Percentiles rank a stretch among this genome's conserved stretches.
Evolutionary conservation across 2,113 vertebrate species (phyloP).

Genomic region (Mus spicilegus): DNA sequence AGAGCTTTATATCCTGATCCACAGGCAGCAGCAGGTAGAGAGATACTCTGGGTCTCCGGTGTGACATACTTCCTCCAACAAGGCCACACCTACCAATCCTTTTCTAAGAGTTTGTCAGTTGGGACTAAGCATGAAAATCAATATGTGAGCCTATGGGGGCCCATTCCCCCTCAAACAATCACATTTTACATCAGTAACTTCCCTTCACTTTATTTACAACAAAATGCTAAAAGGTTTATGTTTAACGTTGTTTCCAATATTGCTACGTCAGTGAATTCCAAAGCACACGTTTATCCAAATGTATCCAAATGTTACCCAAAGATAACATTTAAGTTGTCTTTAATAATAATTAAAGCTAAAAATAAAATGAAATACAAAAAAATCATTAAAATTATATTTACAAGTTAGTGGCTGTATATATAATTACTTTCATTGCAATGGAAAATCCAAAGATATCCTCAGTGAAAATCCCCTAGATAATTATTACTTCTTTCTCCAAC

Average conservation of each 20-base stretch:
- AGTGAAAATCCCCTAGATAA: constrained; percentile 66
- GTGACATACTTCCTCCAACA: background rate
- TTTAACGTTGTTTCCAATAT: constrained; percentile 81
- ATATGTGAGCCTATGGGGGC: background rate
- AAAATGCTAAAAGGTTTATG: constrained; percentile 85
- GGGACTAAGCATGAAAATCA: background rate
- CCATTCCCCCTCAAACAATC: background rate
- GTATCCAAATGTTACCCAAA: background rate
- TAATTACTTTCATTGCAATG: constrained; percentile 80
- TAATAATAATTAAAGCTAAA: constrained; percentile 52
- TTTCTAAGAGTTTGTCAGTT: background rate
- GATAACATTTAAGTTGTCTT: constrained; percentile 84
- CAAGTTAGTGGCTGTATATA: constrained; percentile 78
- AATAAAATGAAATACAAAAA: constrained; percentile 72
- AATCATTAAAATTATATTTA: constrained; percentile 74
- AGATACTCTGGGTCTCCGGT: background rate
- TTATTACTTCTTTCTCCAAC: constrained; percentile 70
- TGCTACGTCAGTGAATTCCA: constrained; percentile 85
- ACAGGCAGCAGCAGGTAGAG: background rate
- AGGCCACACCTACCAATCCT: background rate
- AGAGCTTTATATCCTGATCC: background rate
- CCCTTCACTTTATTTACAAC: constrained; percentile 86
- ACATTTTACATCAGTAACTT: constrained; percentile 79
- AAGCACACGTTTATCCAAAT: constrained; percentile 69
- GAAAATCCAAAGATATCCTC: constrained; percentile 80